Base-by-base conservation (phyloP, 92 coral and sea anemone genomes). In the Epizoanthus rinbou region DNA sequence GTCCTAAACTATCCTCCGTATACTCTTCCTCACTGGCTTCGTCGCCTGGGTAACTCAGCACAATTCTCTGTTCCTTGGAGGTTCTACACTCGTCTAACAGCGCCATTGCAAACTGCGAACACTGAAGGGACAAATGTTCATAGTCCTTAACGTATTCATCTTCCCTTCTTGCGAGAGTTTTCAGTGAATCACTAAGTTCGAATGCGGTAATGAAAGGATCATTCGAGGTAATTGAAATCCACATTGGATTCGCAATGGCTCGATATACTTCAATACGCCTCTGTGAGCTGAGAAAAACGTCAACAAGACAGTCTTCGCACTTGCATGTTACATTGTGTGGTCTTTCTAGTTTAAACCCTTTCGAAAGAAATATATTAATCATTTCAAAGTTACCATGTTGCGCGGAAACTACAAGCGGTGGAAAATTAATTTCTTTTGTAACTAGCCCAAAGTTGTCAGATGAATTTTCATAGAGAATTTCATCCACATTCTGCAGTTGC, bases 141-240 rank as follows among this genome's bases (percentile, higher is more conserved):
- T 97, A 97, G 68, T 97, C 99, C 35, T 94, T 97, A 39, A 92
- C 99, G 82, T 90, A 97, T 67, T 97, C 99, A 75, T 97, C 99
- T 59, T 97, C 99, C 52, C 91, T 93, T 24, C 82, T 85, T 17
- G 98, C 94, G 10, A 94, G 80, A 14, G 84, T 57, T 80, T 94
- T 89, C 33, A 97, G 81, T 16, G 95, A 92, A 37, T 85, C 88
- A 76, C 98, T 94, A 60, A 97, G 84, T 37, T 89, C 85, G 69
- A 97, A 97, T 57, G 98, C 95, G 3, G 93, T 89, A 3, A 85
- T 35, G 64, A 97, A 92, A 0, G 99, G 99, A 35, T 97, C 98
- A 15, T 57, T 91, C 24, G 91, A 86, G 0, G 99, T 97, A 0
- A 92, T 31, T 0, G 99, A 90, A 1, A 94, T 90, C 92, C 95